Conservation (phyloP, 2,888 invertebrate species). For the Eristalis intricaria region DNA sequence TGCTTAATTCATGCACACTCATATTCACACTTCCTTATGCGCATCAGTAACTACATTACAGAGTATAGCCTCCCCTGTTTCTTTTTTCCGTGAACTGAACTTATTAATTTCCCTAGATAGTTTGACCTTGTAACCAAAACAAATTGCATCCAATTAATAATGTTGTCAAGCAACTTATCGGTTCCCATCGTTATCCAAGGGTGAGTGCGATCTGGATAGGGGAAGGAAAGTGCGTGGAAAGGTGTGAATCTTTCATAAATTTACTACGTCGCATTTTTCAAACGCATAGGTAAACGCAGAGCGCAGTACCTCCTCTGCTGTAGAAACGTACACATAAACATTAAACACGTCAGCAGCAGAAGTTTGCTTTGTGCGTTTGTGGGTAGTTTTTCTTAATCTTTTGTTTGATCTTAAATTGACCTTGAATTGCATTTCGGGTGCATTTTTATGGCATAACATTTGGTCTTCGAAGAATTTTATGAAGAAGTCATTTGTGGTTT, state of each 20-base stretch:
- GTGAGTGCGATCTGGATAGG: neutral
- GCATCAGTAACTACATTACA: neutral
- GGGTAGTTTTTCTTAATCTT: neutral
- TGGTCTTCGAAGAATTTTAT: neutral
- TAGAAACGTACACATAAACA: too few species aligned
- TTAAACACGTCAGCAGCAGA: too few species aligned
- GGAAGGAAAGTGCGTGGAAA: slow-evolving; percentile 1
- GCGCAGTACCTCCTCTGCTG: neutral
- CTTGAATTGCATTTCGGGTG: neutral
- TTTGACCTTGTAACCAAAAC: slow-evolving; percentile 28
- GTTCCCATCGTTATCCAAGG: neutral
- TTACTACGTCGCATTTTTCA: slow-evolving; percentile 14
- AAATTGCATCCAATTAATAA: slow-evolving; percentile 46
- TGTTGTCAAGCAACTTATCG: slow-evolving; percentile 9
- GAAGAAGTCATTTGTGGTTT: neutral
- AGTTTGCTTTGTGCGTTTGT: neutral
- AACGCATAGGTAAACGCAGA: neutral
- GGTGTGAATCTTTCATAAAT: slow-evolving; percentile 38
- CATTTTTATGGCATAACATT: neutral
- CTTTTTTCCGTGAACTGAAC: neutral
- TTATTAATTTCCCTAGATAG: neutral
- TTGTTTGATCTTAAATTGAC: neutral
- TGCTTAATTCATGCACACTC: too few species aligned
- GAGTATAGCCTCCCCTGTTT: neutral
- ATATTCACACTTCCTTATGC: neutral